Evolutionary conservation across 2,888 invertebrate species (phyloP), one percentile per base, ranked within the genome.

Genomic region (Metalampra italica): DNA sequence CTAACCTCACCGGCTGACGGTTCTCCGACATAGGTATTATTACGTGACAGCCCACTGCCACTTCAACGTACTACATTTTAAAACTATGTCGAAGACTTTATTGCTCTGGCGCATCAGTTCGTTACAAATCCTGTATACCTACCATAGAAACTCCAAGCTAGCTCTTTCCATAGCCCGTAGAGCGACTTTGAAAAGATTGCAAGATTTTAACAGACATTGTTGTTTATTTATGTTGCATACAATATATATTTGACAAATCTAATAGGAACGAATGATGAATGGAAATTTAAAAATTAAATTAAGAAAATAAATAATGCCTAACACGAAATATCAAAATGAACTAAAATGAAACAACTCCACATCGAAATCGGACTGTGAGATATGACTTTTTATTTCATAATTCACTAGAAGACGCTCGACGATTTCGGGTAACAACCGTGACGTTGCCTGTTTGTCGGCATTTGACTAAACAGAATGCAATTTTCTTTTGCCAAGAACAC

Each of bases 401-500:
- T 59, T 57, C 55, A 50, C 55, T 56, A 57, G 59, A 54, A 57
- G 59, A 54, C 52, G 57, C 50, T 52, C 40, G 44, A 38, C 29
- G 46, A 51, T 52, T 50, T 47, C 43, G 37, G 38, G 39, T 52
- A 53, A 56, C 49, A 45, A 14, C 51, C 51, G 46, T 71, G 74
- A 72, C 75, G 73, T 71, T 66, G 55, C 56, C 62, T 66, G 73
- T 75, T 71, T 75, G 82, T 80, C 83, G 84, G 83, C 79, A 30
- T 71, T 67, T 57, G 56, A 57, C 71, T 71, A 68, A 73, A 75
- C 73, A 71, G 74, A 79, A 82, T 79, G 81, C 77, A 79, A 84
- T 84, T 78, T 75, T 69, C 76, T 68, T 72, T 71, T 67, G 65
- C 75, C 74, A 45, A 76, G 77, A 80, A 78, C 76, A 75, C 89